Evolutionary conservation across 2,888 invertebrate species (phyloP), one percentile per base, ranked within the genome.

Genomic region (Scotopteryx bipunctaria): DNA sequence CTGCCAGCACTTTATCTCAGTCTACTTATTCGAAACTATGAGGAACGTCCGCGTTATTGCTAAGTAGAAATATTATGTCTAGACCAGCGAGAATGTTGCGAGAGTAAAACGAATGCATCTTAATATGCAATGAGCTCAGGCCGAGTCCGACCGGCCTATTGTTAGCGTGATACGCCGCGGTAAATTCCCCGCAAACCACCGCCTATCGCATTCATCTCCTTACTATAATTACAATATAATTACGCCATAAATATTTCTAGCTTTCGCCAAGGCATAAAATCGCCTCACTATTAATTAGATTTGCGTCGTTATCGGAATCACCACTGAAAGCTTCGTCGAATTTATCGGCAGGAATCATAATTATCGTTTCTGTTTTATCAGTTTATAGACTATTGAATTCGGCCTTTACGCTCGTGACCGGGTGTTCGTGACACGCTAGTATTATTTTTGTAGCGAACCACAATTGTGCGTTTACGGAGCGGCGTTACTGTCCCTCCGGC

Each of bases 41-140:
- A 69, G 64, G 71, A 70, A 73, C 65, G 71, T 72, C 69, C 69
- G 69, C 71, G 80, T 81, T 79, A 78, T 73, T 73, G 71, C 77
- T 72, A 63, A 64, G 76, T 75, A 75, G 82, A 87, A 80, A 83
- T 86, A 86, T 83, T 78, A 76, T 76, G 89, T 90, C 89, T 89
- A 90, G 89, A 90, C 87, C 64, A 63, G 59, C 59, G 78, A 73
- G 86, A 86, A 86, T 85, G 86, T 73, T 71, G 67, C 51, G 57
- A 71, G 80, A 87, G 78, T 76, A 88, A 89, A 86, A 86, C 74
- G 73, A 83, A 67, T 67, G 65, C 66, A 67, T 54, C 67, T 69
- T 64, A 64, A 73, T 70, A 69, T 73, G 76, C 71, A 67, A 67
- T 61, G 60, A 57, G 55, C 35, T 52, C 33, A 50, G 35, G 43